Conservation (phyloP, 2,113 vertebrate species). For the Dryoscopus gambensis region DNA sequence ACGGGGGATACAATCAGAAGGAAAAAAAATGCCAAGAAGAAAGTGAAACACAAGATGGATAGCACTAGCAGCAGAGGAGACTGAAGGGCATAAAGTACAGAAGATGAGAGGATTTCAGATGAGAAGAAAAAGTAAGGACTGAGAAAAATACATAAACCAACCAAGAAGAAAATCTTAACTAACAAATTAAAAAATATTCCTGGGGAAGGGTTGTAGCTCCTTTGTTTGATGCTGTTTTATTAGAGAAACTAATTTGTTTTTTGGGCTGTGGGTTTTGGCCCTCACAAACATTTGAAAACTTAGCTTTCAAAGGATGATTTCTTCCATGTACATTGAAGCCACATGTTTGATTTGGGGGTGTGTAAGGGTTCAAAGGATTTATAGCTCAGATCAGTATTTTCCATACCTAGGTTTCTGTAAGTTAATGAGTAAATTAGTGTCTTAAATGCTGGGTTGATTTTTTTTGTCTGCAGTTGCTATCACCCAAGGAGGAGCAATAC, state of each 20-base stretch:
- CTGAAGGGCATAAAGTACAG: neutral
- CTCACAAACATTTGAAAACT: neutral
- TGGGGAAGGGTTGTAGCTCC: neutral
- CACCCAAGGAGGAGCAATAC: constrained; percentile 96
- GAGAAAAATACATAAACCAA: neutral
- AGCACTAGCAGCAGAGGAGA: neutral
- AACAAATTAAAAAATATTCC: neutral
- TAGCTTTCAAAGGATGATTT: neutral
- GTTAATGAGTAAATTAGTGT: constrained; percentile 1
- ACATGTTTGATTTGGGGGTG: neutral
- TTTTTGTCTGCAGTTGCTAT: constrained; percentile 86
- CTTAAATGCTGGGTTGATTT: constrained; percentile 17
- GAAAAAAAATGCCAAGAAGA: neutral
- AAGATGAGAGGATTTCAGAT: constrained; percentile 25
- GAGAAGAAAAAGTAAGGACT: neutral
- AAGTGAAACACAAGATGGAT: neutral
- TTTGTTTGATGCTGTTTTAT: neutral
- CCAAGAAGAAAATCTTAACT: neutral
- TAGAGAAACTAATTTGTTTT: neutral
- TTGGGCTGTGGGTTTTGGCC: neutral
- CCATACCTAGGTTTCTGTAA: constrained; percentile 10
- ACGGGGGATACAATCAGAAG: neutral
- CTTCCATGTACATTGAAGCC: neutral
- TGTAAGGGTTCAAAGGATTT: neutral
- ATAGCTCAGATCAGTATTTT: neutral